phyloP scores from a whole-genome alignment of 2,113 vertebrate genomes.

The Saccopteryx leptura region DNA sequence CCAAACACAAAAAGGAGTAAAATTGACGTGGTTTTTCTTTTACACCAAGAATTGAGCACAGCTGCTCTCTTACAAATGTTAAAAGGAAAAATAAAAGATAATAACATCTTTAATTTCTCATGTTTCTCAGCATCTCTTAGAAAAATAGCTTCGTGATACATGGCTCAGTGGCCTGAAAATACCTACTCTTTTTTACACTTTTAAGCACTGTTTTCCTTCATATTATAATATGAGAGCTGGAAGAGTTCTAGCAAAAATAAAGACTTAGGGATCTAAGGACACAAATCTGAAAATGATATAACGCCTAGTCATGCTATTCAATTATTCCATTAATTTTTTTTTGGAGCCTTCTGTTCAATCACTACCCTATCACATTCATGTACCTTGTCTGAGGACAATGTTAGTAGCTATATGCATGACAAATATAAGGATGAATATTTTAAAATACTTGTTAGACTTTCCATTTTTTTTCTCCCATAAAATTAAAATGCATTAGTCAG shows the following conservation, averaged over 20 bases:
- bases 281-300: conserved; percentile 39
- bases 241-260: conserved; percentile 45
- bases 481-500: conserved; percentile 43
- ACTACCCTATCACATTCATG: not conserved
- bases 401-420: not conserved
- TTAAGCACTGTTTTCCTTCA: conserved; percentile 12
- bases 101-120: conserved; percentile 71
- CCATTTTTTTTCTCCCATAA: not conserved
- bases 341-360: not conserved
- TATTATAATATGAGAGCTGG: not conserved
- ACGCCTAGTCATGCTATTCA: not conserved
- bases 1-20: conserved; percentile 73
- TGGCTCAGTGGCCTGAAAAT: conserved; percentile 64
- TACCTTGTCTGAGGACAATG: not conserved
- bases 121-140: conserved; percentile 66
- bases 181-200: not conserved
- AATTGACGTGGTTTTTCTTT: conserved; percentile 72
- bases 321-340: not conserved
- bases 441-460: conserved; percentile 30
- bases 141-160: conserved; percentile 69
- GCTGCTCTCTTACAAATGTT: conserved; percentile 68
- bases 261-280: not conserved
- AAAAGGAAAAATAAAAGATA: conserved; percentile 73
- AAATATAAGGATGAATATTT: conserved; percentile 50
- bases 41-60: conserved; percentile 73